Conservation (phyloP, 2,113 vertebrate genomes). For the Chloroceryle aenea region DNA sequence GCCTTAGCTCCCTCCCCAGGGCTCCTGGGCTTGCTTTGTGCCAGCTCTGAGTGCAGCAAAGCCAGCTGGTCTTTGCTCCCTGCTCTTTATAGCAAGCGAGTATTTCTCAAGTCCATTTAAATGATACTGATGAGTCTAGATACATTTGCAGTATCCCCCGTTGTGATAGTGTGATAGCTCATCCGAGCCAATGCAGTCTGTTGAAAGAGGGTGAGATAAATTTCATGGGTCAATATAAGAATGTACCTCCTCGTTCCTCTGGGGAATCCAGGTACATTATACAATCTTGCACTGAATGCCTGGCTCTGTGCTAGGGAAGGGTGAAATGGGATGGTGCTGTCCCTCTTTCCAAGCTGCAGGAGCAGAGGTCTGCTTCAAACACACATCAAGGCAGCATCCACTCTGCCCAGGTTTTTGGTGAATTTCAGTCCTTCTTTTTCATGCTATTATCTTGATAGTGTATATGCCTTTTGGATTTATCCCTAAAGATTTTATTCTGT, state of each 20-base stretch:
- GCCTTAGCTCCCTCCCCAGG: not conserved
- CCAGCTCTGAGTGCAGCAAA: not conserved
- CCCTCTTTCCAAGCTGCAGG: not conserved
- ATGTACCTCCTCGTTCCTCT: not conserved
- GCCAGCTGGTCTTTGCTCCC: not conserved
- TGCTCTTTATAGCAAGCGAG: not conserved
- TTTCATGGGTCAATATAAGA: not conserved
- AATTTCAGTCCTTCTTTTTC: not conserved
- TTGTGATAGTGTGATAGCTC: fast-evolving
- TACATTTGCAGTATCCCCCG: not conserved
- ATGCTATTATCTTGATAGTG: not conserved
- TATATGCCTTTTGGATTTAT: not conserved
- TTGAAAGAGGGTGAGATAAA: not conserved
- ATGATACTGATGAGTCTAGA: not conserved
- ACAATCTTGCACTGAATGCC: not conserved
- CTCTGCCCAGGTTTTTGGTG: not conserved
- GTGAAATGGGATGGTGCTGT: not conserved
- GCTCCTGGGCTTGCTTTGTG: not conserved
- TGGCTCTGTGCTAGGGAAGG: not conserved
- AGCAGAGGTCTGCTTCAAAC: not conserved
- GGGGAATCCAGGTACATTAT: fast-evolving
- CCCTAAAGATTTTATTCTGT: not conserved
- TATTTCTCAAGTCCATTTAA: not conserved
- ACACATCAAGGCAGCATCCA: fast-evolving
- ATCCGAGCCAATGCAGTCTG: not conserved